Evolutionary conservation across 2,797 vertebrate genomes (phyloP).

Genomic region (Molossus alvarezi): DNA sequence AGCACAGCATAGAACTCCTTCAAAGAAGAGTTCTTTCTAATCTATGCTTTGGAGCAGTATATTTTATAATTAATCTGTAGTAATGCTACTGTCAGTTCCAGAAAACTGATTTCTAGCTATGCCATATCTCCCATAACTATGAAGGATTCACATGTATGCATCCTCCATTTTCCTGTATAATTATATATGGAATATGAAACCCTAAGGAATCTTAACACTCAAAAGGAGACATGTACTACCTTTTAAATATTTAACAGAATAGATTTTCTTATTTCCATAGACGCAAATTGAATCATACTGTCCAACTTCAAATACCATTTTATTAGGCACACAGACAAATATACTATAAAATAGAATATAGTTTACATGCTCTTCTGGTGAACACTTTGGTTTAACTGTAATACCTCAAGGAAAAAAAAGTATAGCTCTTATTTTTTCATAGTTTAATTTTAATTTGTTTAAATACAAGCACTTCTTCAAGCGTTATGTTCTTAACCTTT

Average conservation of each 20-base stretch:
- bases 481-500: not conserved
- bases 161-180: slow-evolving; percentile 92
- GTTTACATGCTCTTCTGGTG: slow-evolving; percentile 90
- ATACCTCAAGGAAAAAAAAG: slow-evolving; percentile 84
- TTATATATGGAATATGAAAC: slow-evolving; percentile 98
- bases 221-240: slow-evolving; percentile 91
- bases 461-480: slow-evolving; percentile 80
- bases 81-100: slow-evolving; percentile 22
- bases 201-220: slow-evolving; percentile 96
- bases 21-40: not conserved
- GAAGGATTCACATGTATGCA: not conserved
- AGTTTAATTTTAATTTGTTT: slow-evolving; percentile 76
- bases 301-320: slow-evolving; percentile 92
- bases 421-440: slow-evolving; percentile 82
- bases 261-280: slow-evolving; percentile 90
- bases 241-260: slow-evolving; percentile 92
- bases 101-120: slow-evolving; percentile 14
- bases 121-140: not conserved
- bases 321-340: slow-evolving; percentile 90
- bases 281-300: slow-evolving; percentile 91
- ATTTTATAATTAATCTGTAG: slow-evolving; percentile 35
- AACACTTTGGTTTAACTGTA: slow-evolving; percentile 85
- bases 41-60: not conserved
- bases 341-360: slow-evolving; percentile 89
- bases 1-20: not conserved